Base-by-base conservation (phyloP, 2,888 invertebrate species). In the Drosophila infuscata region DNA sequence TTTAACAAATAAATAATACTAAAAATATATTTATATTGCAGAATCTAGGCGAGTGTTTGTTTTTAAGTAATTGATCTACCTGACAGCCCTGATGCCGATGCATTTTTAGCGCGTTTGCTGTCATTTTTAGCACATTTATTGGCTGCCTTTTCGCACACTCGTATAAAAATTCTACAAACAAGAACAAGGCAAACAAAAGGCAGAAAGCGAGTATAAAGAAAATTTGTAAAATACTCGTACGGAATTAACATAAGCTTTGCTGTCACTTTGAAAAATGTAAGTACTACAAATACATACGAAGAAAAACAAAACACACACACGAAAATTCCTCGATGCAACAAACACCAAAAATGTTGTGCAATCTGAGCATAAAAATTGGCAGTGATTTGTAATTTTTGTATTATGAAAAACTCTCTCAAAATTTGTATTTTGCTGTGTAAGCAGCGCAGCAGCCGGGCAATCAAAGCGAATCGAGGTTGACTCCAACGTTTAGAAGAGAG, bases 231-330 rank as follows among this genome's bases (percentile, higher is more conserved):
- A 69, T 78, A 74, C 62, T 74, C 49, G 33, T 66, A 80, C 52
- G 60, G 56, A 66, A 69, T 60, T 62, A 57, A 66, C 69, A 57
- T 33, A 71, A 57, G 70, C 65, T 84, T 84, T 80, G 51, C 85
- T 85, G 88, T 89, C 85, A 85, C 33, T 82, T 62, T 20, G 36
- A 61, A 57, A 71, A 81, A 75, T 83, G 87, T 87, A 83, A 90
- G 87, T 87, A 90, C n/a, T 49, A 64, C 12, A 75, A 30, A 77
- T 36, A 70, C 36, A 71, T 30, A 63, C 52, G 32, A 59, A 52
- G 20, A 33, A 53, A 54, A 25, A 54, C 53, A 62, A 25, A 46
- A 46, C 12, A 46, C 46, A 46, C 46, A n/a, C 41, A 53, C 41
- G 15, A 46, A 66, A 70, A 35, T 48, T 64, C 57, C 58, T 52